These are phyloP conservation scores for Bibio marci DNA, from an alignment of 2,888 invertebrate genomes.

Conservation along the genomic window DNA sequence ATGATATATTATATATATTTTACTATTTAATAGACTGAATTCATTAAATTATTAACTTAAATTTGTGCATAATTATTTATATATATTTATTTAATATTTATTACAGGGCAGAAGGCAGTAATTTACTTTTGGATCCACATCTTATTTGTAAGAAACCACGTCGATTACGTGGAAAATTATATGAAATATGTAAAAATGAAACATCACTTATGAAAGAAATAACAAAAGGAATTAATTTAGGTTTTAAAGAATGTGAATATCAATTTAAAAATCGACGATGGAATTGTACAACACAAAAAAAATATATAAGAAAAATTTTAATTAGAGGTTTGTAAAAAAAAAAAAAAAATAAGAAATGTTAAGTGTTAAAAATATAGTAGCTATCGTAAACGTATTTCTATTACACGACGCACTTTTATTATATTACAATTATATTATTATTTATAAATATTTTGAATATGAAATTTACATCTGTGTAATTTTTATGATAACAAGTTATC, in stretches of 20 bases:
- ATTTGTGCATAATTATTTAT: too few species aligned
- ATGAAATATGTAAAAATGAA: slow-evolving; percentile 73
- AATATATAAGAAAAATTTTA: slow-evolving; percentile 70
- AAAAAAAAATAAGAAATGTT: too few species aligned
- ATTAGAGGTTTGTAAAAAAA: slow-evolving; percentile 73
- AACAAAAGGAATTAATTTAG: slow-evolving; percentile 63
- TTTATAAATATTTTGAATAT: too few species aligned
- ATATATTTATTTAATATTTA: slow-evolving; percentile 3
- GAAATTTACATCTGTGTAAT: too few species aligned
- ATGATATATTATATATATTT: too few species aligned
- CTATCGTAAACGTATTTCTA: slow-evolving; percentile 2
- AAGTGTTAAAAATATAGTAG: too few species aligned
- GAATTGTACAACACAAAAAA: slow-evolving; percentile 73
- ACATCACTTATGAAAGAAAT: slow-evolving; percentile 66
- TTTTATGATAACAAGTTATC: too few species aligned
- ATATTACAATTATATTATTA: too few species aligned
- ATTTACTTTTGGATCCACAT: slow-evolving; percentile 76
- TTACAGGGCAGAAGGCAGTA: slow-evolving; percentile 63
- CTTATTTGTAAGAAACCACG: slow-evolving; percentile 76
- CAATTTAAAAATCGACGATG: slow-evolving; percentile 73
- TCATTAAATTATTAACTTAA: too few species aligned
- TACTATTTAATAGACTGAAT: too few species aligned
- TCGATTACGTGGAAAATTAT: slow-evolving; percentile 56
- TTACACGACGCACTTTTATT: slow-evolving; percentile 1
- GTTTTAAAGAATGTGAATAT: slow-evolving; percentile 71